phyloP scores from a whole-genome alignment of 2,113 vertebrate genomes.

The Turdus rufiventris region DNA sequence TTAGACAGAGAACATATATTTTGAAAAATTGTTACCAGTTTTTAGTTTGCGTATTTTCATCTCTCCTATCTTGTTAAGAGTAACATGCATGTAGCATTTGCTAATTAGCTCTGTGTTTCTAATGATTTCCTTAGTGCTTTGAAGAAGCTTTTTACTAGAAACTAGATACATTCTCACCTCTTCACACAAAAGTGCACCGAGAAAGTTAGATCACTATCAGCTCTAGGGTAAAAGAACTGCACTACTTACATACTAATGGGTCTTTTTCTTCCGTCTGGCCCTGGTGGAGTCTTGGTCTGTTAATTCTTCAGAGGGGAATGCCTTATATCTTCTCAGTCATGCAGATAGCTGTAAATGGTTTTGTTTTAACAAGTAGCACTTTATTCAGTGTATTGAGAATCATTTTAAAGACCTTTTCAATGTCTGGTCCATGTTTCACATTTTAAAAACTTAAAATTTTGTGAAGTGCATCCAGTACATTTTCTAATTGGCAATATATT shows the following conservation, averaged over 20 bases:
- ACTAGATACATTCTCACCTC: neutral
- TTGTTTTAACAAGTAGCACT: neutral
- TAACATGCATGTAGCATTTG: neutral
- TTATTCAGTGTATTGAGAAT: neutral
- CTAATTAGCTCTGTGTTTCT: neutral
- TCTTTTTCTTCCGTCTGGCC: neutral
- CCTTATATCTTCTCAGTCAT: neutral
- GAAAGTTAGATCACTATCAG: neutral
- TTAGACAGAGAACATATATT: neutral
- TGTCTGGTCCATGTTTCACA: neutral
- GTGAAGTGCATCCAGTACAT: neutral
- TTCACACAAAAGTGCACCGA: neutral
- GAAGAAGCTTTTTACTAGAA: neutral
- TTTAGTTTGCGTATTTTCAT: neutral
- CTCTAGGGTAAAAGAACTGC: neutral
- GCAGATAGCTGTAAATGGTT: neutral
- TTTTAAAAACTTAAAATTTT: neutral
- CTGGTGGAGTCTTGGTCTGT: neutral
- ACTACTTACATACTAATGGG: neutral
- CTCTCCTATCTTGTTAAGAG: neutral
- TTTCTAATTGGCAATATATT: neutral
- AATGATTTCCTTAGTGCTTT: neutral
- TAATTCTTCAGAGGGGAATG: neutral
- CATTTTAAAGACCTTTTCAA: neutral
- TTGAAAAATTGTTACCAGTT: neutral